Evolutionary conservation across 1,140 invertebrate genomes (phyloP).

Genomic region (Gerris buenoi): DNA sequence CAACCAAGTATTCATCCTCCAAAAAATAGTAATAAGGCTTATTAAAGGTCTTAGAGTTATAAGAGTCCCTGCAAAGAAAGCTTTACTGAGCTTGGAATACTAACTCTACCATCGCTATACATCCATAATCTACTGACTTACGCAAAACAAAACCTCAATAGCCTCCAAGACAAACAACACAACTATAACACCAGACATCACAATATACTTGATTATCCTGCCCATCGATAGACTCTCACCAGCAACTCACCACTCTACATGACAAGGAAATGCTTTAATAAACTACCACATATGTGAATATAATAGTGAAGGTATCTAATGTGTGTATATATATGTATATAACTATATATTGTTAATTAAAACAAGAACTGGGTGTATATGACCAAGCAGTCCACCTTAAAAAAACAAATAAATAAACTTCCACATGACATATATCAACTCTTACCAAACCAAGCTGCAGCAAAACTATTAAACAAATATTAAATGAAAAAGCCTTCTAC

Average conservation of each 20-base stretch:
- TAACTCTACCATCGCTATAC: background rate
- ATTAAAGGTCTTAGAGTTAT: background rate
- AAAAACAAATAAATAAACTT: too few relatives aligned
- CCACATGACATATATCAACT: too few relatives aligned
- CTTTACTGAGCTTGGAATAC: background rate
- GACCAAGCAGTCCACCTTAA: too few relatives aligned
- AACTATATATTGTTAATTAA: too few relatives aligned
- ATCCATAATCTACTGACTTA: background rate
- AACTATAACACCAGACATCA: background rate
- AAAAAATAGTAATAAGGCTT: background rate
- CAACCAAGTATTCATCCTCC: background rate
- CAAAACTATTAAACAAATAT: too few relatives aligned
- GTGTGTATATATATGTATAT: too few relatives aligned
- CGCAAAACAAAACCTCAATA: background rate
- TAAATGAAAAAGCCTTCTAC: too few relatives aligned
- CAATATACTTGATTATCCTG: too few relatives aligned
- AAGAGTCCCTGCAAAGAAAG: background rate
- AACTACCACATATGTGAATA: too few relatives aligned
- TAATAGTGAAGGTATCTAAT: too few relatives aligned
- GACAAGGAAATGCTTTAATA: background rate
- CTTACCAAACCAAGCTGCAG: too few relatives aligned
- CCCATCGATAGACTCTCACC: background rate
- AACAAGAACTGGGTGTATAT: too few relatives aligned
- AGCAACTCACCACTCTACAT: background rate
- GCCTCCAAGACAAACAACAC: background rate